phyloP scores from a whole-genome alignment of 2,113 vertebrate genomes.

The Melanerpes aurifrons region DNA sequence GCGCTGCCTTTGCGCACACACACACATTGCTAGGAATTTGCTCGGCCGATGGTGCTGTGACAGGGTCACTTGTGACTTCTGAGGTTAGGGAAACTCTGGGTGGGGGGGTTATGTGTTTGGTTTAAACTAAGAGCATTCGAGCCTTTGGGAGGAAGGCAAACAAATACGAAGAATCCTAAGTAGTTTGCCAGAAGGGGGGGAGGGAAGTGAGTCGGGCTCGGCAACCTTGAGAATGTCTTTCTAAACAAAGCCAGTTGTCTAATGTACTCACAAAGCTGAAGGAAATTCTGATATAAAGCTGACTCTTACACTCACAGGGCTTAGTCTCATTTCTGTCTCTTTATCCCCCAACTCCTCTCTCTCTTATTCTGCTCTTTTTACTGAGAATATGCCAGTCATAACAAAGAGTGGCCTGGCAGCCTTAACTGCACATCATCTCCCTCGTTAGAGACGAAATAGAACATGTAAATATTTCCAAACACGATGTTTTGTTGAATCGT shows the following conservation, averaged over 20 bases:
- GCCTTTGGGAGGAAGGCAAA: background rate
- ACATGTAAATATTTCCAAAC: constrained; percentile 62
- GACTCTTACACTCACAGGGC: background rate
- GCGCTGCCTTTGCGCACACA: background rate
- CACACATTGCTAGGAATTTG: background rate
- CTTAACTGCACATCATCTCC: constrained; percentile 16
- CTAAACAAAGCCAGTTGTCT: background rate
- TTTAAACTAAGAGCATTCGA: background rate
- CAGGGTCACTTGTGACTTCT: background rate
- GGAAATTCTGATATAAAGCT: background rate
- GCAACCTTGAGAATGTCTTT: background rate
- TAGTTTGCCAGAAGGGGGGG: background rate
- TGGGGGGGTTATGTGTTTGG: background rate
- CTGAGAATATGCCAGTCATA: background rate
- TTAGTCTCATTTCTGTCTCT: background rate
- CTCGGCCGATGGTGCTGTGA: background rate
- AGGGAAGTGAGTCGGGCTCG: background rate
- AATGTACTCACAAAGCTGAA: background rate
- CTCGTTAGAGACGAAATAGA: constrained; percentile 19
- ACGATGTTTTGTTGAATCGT: constrained; percentile 30
- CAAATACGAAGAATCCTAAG: background rate
- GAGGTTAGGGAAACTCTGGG: background rate
- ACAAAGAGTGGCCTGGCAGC: constrained; percentile 25
- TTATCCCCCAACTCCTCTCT: background rate
- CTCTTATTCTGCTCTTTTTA: background rate